phyloP scores from a whole-genome alignment of 2,113 vertebrate species.

The Oplegnathus fasciatus region DNA sequence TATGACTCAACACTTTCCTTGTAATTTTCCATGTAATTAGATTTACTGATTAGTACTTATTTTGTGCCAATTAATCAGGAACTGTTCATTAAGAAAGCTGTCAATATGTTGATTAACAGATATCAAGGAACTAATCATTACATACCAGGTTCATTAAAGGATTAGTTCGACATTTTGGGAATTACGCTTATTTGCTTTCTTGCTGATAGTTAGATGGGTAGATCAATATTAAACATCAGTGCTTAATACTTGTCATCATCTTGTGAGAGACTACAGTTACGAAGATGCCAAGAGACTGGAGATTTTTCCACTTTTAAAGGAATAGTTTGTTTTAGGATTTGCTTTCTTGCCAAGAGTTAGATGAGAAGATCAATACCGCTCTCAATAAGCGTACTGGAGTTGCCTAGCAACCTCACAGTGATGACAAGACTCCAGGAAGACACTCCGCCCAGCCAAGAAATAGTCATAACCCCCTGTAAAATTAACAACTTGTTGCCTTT shows the following conservation, averaged over 20 bases:
- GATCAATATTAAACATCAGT: background rate
- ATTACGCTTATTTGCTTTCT: background rate
- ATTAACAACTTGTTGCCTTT: background rate
- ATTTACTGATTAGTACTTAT: background rate
- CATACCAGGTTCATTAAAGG: background rate
- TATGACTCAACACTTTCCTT: slow-evolving; percentile 10
- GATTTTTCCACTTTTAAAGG: background rate
- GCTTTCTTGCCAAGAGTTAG: background rate
- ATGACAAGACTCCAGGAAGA: slow-evolving; percentile 6
- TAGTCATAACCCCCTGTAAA: background rate
- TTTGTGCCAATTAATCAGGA: background rate
- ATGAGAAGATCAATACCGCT: background rate
- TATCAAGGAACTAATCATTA: background rate
- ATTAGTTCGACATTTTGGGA: background rate
- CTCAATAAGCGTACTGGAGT: slow-evolving; percentile 2
- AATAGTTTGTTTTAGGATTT: background rate
- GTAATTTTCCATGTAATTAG: slow-evolving; percentile 5
- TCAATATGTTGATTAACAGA: background rate
- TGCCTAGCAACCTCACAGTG: slow-evolving; percentile 29
- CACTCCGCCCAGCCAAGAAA: background rate
- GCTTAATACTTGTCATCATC: background rate
- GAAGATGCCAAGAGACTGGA: background rate
- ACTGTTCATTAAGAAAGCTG: slow-evolving; percentile 12
- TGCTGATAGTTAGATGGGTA: background rate
- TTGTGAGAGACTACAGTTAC: background rate